phyloP scores from a whole-genome alignment of 2,797 vertebrate genomes.

The Pelochelys cantorii region DNA sequence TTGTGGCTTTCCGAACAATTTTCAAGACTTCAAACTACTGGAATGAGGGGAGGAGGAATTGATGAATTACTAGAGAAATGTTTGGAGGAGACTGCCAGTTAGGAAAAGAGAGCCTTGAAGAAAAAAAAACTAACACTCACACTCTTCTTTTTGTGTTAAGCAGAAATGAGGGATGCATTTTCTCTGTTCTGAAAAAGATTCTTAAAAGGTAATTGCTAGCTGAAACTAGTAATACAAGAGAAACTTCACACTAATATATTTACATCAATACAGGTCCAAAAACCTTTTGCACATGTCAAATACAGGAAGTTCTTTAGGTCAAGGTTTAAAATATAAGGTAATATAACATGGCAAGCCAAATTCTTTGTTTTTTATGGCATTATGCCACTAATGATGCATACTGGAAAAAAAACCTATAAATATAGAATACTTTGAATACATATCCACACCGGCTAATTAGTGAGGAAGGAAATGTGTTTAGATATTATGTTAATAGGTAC shows the following conservation, averaged over 20 bases:
- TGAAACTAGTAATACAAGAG: slow-evolving; percentile 4
- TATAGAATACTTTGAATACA: not conserved
- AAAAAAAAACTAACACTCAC: too few relatives aligned
- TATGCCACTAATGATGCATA: not conserved
- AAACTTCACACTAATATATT: not conserved
- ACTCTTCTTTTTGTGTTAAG: not conserved
- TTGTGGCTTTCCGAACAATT: slow-evolving; percentile 50
- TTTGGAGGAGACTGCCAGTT: not conserved
- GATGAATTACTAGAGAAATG: not conserved
- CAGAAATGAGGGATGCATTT: not conserved
- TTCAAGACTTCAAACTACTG: slow-evolving; percentile 37
- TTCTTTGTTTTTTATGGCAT: not conserved
- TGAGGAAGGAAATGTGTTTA: not conserved
- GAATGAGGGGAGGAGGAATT: slow-evolving; percentile 45
- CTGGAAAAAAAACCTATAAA: not conserved
- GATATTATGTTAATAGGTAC: not conserved
- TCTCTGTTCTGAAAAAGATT: not conserved
- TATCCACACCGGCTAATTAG: not conserved
- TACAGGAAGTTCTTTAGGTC: not conserved
- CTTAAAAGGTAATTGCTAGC: not conserved
- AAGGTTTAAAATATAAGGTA: not conserved
- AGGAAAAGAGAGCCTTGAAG: too few relatives aligned
- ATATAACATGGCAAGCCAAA: not conserved
- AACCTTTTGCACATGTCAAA: not conserved
- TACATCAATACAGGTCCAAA: not conserved